Evolutionary conservation across 2,888 invertebrate species (phyloP), one percentile per base, ranked within the genome.

Genomic region (Morpho achilles): DNA sequence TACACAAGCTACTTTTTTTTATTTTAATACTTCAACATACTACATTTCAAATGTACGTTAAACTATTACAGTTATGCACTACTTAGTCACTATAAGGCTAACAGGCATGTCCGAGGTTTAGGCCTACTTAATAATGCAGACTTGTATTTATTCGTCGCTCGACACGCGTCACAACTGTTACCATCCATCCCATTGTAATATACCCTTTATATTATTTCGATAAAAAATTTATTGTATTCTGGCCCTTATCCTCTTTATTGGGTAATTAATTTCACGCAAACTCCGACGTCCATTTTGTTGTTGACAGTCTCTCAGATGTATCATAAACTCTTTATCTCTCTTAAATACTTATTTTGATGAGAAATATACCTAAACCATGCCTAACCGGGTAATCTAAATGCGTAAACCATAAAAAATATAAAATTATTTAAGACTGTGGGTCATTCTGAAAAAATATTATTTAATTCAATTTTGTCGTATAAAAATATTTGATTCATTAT

Each of bases 191-290:
- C 23, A 52, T 44, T 52, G 44, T 52, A 39, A 44, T 9, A n/a
- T 42, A 43, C 23, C 9, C 44, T 52, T 44, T 52, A 39, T 52
- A 51, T 22, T 48, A 42, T 54, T 42, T 9, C 23, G n/a, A 48
- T 54, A 48, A 54, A 54, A 47, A 9, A 23, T 48, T 54, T 54
- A 54, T 23, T 48, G 48, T 42, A 48, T 47, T 23, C 48, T 48
- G 42, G 47, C 47, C 48, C 48, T 54, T 48, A 48, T 48, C 48
- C 41, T 48, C 40, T 54, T 54, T 54, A 54, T 32, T 47, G 47
- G 41, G 41, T 53, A 41, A 47, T 53, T 53, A 53, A 53, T 53
- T 53, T 47, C 47, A 53, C 48, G 41, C 47, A 54, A 47, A 53
- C 47, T 47, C 47, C 8, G 8, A 22, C 22, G 47, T 48, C 10